Evolutionary conservation across 2,797 vertebrate species (phyloP).

Genomic region (Pagetopsis macropterus): DNA sequence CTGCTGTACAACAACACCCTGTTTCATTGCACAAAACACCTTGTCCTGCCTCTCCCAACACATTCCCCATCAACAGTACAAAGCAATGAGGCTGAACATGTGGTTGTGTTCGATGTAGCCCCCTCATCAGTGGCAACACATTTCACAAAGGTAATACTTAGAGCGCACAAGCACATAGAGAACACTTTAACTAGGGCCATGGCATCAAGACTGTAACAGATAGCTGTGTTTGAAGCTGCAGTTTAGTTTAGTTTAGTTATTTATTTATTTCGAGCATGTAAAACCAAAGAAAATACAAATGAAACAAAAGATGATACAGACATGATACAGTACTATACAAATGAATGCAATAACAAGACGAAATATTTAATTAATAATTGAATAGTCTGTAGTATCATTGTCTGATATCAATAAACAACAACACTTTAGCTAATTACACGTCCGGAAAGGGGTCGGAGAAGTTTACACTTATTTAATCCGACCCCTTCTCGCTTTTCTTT

Average conservation of each 20-base stretch:
- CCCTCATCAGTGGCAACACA: slow-evolving; percentile 8
- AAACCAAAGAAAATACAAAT: no score
- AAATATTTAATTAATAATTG: no score
- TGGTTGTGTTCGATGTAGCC: slow-evolving; percentile 3
- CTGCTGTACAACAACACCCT: slow-evolving; percentile 23
- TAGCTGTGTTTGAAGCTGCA: not conserved
- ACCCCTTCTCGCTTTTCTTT: no score
- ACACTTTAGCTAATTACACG: no score
- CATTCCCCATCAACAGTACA: slow-evolving; percentile 13
- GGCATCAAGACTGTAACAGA: not conserved
- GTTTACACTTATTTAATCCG: no score
- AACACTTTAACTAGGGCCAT: not conserved
- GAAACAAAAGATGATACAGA: no score
- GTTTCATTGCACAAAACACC: slow-evolving; percentile 40
- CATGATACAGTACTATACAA: no score
- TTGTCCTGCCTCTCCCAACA: slow-evolving; percentile 13
- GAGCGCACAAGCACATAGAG: not conserved
- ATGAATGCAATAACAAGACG: no score
- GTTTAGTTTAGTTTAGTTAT: not conserved
- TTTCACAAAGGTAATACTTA: slow-evolving; percentile 14
- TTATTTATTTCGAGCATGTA: no score
- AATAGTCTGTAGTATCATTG: no score
- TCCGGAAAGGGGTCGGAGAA: no score
- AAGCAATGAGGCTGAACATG: slow-evolving; percentile 45
- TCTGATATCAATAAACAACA: no score